Evolutionary conservation across 2,888 invertebrate genomes (phyloP), one percentile per base, ranked within the genome.

Genomic region (Ophion ventricosus): DNA sequence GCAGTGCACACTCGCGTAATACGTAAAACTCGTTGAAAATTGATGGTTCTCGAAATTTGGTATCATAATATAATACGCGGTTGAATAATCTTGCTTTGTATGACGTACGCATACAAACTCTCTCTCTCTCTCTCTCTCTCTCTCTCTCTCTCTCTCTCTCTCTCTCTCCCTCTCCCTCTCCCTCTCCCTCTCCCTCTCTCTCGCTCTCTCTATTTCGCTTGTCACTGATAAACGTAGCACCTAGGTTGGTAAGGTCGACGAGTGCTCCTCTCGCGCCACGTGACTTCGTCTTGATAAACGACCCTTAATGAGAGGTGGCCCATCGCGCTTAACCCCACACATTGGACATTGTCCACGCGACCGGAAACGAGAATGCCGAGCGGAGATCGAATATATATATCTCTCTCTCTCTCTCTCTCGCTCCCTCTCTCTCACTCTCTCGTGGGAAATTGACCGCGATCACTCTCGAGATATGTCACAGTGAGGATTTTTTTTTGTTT

Each of bases 251-350:
- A 77, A 82, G 82, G 76, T 75, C 64, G 79, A 76, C 56, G 85
- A 83, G 84, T 72, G 72, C 82, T 79, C 66, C 66, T 54, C 23
- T 61, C 29, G 59, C 74, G 87, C 83, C 88, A 88, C 88, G 88
- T 86, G 88, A 81, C 88, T 74, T 63, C 59, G 84, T 85, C 87
- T 87, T 87, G 87, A 88, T 88, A 88, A 87, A 88, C 84, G 87
- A 86, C 81, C 83, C 67, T 43, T 87, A 87, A 87, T 87, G 82
- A 87, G 80, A 84, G 86, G 82, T 82, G 74, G 81, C 80, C 82
- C 85, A 82, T 84, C 80, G 82, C 82, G 75, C 76, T 85, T 87
- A 85, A 86, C 85, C 85, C 84, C 78, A 64, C 54, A 43, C 75
- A 26, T 75, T 63, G 76, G 80, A 61, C 80, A 67, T 69, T 56